A percentile compares a stretch with the other conserved stretches of the same genome.
These are phyloP conservation scores for Phalacrocorax carbo DNA, from an alignment of 2,113 vertebrate species.

Conservation along the genomic window DNA sequence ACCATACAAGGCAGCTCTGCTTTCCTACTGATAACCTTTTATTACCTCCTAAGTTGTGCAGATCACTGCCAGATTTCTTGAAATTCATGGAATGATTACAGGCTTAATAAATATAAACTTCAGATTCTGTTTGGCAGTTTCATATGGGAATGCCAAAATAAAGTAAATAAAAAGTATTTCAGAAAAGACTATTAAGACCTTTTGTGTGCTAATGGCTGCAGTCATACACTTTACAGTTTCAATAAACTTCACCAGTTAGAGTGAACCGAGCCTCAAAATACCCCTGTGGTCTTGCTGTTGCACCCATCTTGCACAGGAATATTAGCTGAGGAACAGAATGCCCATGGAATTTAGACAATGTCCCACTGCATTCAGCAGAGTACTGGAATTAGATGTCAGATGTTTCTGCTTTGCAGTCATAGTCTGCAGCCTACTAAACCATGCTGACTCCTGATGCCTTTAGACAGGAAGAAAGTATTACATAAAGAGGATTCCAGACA, in stretches of 20 bases:
- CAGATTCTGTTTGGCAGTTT: conserved; percentile 54
- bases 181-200: not conserved
- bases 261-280: not conserved
- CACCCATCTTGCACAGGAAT: not conserved
- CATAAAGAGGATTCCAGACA: not conserved
- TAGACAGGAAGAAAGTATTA: not conserved
- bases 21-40: conserved; percentile 79
- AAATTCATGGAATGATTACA: conserved; percentile 75
- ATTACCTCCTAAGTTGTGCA: conserved; percentile 74
- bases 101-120: conserved; percentile 68
- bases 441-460: not conserved
- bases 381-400: not conserved
- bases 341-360: not conserved
- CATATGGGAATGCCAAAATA: conserved; percentile 25
- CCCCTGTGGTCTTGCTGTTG: not conserved
- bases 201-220: not conserved
- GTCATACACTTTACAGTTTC: not conserved
- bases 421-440: not conserved
- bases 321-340: not conserved
- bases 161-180: conserved; percentile 10
- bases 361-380: not conserved
- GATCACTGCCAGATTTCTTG: conserved; percentile 72
- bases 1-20: conserved; percentile 85
- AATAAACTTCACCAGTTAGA: not conserved
- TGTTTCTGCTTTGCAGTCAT: not conserved